Evolutionary conservation across 2,113 vertebrate species (phyloP).

Genomic region (Sitta europaea): DNA sequence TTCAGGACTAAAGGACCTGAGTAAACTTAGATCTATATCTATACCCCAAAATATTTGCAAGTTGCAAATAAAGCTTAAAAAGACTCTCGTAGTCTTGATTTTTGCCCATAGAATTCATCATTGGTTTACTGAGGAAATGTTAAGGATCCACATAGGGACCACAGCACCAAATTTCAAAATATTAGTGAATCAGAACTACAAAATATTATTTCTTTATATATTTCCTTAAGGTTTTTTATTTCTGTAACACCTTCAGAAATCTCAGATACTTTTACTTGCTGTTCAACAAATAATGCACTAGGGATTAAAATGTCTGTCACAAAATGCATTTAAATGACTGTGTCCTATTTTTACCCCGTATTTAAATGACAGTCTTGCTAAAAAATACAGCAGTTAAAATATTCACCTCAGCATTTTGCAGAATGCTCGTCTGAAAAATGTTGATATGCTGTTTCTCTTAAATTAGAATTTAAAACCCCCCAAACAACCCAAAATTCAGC

Average conservation of each 20-base stretch:
- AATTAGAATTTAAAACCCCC: background rate
- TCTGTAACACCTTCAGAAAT: background rate
- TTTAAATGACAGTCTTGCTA: background rate
- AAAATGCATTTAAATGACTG: background rate
- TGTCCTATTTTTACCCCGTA: background rate
- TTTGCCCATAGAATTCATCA: background rate
- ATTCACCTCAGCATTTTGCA: background rate
- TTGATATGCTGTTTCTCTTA: background rate
- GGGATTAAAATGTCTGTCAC: background rate
- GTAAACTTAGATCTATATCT: background rate
- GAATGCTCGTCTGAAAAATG: background rate
- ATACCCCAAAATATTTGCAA: background rate
- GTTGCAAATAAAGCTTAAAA: background rate
- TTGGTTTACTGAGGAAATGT: background rate
- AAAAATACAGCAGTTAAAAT: background rate
- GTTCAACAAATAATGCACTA: background rate
- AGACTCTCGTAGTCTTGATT: background rate
- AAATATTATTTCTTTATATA: background rate
- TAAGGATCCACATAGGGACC: background rate
- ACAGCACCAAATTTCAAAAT: background rate
- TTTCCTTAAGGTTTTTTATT: background rate
- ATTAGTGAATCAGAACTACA: background rate
- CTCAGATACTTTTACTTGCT: background rate
- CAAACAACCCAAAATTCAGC: background rate
- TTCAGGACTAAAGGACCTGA: background rate